Evolutionary conservation across 2,797 vertebrate genomes (phyloP), one percentile per base, ranked within the genome.

Genomic region (Hemitrygon akajei): DNA sequence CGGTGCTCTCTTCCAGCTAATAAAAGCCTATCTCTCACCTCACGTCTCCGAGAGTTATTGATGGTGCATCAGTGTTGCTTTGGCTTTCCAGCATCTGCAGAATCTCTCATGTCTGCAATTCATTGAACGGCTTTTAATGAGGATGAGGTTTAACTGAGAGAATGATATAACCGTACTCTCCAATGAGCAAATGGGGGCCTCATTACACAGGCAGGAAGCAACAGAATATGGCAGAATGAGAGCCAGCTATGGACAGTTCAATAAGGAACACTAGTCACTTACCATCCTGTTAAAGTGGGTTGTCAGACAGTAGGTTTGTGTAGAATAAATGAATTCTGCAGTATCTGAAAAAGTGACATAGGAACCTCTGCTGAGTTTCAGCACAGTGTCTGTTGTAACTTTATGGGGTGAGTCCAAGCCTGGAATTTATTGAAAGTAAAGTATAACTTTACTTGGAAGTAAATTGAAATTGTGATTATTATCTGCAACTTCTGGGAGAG

Each of bases 401-500:
- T 84, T 30, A 60, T n/a, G 56, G 56, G 12, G 58, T 60, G 82
- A 86, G 56, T 60, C 56, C 60, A 60, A 27, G 27, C n/a, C 82
- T 30, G 4, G 82, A 86, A 86, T 86, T n/a, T 86, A 86, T 86
- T 86, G 58, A 60, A 58, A 3, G 56, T 7, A 40, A 14, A 27
- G 56, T 86, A 1, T 60, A n/a, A 30, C 86, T 86, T n/a, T 1
- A 86, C 58, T 14, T 86, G 25, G 34, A 27, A 86, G 58, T 14
- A 86, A 58, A 58, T n/a, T 86, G 82, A 86, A 86, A 86, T 86
- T 86, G 82, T 86, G 82, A 84, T 47, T 60, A 60, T 86, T 86
- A n/a, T 86, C 82, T 86, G 56, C 30, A 25, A 80, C 16, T 80
- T 18, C 34, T 22, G 11, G 82, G 82, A 30, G 56, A 86, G 27